phyloP scores from a whole-genome alignment of 2,797 vertebrate genomes.

The Sebastes trivittatus region DNA sequence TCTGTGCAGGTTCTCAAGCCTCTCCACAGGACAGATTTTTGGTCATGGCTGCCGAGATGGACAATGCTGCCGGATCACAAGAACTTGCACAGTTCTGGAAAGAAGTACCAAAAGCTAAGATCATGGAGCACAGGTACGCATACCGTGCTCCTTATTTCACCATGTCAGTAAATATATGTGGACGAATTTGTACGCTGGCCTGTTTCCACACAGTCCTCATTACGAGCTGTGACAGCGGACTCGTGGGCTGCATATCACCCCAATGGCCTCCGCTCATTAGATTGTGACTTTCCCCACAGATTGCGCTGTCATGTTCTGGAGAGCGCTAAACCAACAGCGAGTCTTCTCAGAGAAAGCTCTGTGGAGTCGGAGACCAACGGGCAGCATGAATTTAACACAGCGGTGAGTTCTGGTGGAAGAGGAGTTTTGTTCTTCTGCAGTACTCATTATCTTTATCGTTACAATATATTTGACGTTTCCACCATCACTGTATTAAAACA shows the following conservation, averaged over 20 bases:
- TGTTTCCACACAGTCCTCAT: not conserved
- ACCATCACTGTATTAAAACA: not conserved
- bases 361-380: conserved; percentile 75
- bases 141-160: not conserved
- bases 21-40: conserved; percentile 94
- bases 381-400: conserved; percentile 86
- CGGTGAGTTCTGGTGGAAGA: conserved; percentile 71
- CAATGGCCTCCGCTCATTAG: conserved; percentile 3
- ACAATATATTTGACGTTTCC: not conserved
- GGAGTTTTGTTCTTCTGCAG: not conserved
- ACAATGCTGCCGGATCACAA: conserved; percentile 77
- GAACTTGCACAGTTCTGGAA: conserved; percentile 96
- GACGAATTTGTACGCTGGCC: not conserved
- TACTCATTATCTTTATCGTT: not conserved
- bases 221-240: not conserved
- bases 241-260: not conserved
- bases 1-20: conserved; percentile 85
- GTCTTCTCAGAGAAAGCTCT: conserved; percentile 78
- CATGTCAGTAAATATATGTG: not conserved
- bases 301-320: conserved; percentile 93
- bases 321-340: conserved; percentile 79
- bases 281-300: conserved; percentile 75
- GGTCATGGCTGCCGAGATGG: conserved; percentile 97
- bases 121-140: conserved; percentile 93
- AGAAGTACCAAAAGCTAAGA: conserved; percentile 88